These are phyloP conservation scores for Aphelocoma californica DNA, from an alignment of 2,797 vertebrate species.

Conservation along the genomic window DNA sequence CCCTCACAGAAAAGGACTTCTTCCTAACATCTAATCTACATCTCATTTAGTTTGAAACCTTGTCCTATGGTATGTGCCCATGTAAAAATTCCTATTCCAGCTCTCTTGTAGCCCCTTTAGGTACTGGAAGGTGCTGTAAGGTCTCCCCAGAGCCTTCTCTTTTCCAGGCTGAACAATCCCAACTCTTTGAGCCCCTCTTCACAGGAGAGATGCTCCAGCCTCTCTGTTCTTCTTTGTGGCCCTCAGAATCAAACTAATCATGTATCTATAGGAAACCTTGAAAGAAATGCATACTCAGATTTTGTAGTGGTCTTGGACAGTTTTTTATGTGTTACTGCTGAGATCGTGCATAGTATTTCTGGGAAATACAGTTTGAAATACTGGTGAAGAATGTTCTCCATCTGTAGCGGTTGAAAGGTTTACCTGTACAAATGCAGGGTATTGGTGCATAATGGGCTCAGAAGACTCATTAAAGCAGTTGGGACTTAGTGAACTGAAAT, in stretches of 20 bases:
- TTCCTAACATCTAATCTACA: background rate
- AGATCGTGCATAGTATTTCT: background rate
- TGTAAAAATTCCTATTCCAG: background rate
- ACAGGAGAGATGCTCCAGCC: background rate
- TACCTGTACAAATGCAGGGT: background rate
- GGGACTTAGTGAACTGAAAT: background rate
- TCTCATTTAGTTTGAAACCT: background rate
- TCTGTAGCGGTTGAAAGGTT: background rate
- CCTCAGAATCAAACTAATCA: background rate
- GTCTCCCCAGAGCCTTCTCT: background rate
- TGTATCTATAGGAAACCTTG: background rate
- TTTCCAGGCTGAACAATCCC: background rate
- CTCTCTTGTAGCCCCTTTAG: background rate
- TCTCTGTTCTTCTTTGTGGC: background rate
- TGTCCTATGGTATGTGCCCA: background rate
- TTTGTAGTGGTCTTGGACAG: background rate
- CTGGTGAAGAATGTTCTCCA: background rate
- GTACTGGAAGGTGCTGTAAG: background rate
- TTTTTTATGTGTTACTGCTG: background rate
- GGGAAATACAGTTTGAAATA: background rate
- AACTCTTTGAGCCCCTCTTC: background rate
- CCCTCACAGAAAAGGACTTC: background rate
- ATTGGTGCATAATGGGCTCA: background rate
- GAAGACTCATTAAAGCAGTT: background rate
- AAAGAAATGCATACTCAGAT: background rate